Evolutionary conservation across 1,140 invertebrate genomes (phyloP), one percentile per base, ranked within the genome.

Genomic region (Drusus annulatus): DNA sequence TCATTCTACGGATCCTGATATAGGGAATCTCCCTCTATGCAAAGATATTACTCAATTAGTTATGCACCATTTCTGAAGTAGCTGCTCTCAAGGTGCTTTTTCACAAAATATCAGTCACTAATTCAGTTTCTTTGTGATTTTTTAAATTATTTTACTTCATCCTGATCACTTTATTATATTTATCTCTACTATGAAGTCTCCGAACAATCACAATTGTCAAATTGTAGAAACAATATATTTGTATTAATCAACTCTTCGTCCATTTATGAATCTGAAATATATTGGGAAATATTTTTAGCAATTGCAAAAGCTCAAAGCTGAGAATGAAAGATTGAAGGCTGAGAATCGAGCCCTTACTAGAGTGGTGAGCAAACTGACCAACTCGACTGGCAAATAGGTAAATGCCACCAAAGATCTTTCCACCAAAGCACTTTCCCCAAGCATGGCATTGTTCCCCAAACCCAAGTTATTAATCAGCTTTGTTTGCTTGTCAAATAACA

Each of bases 251-350:
- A 58, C 54, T 19, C 54, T 56, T n/a, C 4, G 56, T 60, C 56
- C 7, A 60, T 60, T 60, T 60, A 60, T 65, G 62, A 65, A 65
- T 65, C 31, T 65, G 62, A 65, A 65, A 78, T 63, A 71, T 69
- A 56, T 65, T 78, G 76, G 65, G 45, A 65, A 78, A 81, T 77
- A 69, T 93, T 93, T 97, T 91, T 96, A 98, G 97, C 96, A 96
- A 95, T 95, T 98, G 91, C 95, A 97, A 96, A 97, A 97, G 91
- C 93, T 97, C 93, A 98, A 97, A 95, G 94, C 95, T 90, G 96
- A 98, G 93, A 97, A 97, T 93, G 96, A 97, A 93, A 95, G 96
- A 92, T 93, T 98, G 93, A 95, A 96, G 92, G 95, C 96, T 88
- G 96, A 98, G 94, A 98, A 98, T 92, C 94, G 96, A 90, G 96